Conservation (phyloP, 2,113 vertebrate species). For the Calonectris borealis region DNA sequence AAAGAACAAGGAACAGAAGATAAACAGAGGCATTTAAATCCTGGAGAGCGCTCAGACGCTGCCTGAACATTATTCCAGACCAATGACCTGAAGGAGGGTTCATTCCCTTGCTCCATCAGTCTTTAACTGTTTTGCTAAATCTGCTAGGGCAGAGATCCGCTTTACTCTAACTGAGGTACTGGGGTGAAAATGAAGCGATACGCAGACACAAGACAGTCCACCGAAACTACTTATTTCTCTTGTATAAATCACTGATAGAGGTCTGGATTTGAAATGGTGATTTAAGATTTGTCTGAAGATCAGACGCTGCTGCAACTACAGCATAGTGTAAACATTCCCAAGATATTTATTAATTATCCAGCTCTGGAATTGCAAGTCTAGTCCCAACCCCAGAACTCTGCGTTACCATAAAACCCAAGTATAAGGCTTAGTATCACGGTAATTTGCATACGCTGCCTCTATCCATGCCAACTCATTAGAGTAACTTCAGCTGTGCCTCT, state of each 20-base stretch:
- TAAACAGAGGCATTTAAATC: constrained; percentile 13
- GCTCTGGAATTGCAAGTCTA: not conserved
- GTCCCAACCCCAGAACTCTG: not conserved
- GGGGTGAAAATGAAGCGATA: not conserved
- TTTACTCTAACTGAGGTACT: not conserved
- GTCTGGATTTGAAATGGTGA: not conserved
- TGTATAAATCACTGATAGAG: not conserved
- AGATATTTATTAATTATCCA: not conserved
- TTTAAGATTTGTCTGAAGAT: not conserved
- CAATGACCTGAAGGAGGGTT: constrained; percentile 48
- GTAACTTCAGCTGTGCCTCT: not conserved
- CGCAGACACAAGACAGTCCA: not conserved
- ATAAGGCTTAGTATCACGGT: not conserved
- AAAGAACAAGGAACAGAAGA: constrained; percentile 14
- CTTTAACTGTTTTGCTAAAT: not conserved
- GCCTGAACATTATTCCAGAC: constrained; percentile 46
- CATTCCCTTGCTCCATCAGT: not conserved
- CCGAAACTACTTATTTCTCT: not conserved
- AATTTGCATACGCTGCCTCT: not conserved
- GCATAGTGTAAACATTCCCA: not conserved
- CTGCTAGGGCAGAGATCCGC: not conserved
- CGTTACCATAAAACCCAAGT: not conserved
- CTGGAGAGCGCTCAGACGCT: not conserved
- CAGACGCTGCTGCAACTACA: not conserved
- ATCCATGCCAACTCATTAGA: not conserved